Base-by-base conservation (phyloP, 1,140 invertebrate species). In the Phymorhynchus buccinoides region DNA sequence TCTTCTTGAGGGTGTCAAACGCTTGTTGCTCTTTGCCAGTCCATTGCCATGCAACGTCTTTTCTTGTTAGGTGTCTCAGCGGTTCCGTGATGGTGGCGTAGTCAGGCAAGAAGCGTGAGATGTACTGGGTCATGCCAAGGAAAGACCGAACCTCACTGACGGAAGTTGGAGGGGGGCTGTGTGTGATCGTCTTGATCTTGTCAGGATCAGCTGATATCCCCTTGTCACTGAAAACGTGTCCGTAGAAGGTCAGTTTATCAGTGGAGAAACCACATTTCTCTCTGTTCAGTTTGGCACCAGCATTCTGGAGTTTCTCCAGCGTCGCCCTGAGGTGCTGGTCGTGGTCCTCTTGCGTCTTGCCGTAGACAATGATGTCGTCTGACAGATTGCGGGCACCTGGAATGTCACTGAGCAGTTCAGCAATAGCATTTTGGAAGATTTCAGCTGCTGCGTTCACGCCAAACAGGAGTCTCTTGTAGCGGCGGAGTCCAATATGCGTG, bases 221-320 rank as follows among this genome's bases (percentile, higher is more conserved):
- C 35, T 71, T 39, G 52, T 82, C 39, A 56, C 87, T 83, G 52
- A 88, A 88, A 1, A 77, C 39, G 68, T 87, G 83, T 73, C 86
- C 85, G 77, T 82, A 84, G 44, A 87, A 86, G 75, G 86, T 73
- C 2, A 85, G 66, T 41, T 82, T 48, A n/a, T 87, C 80, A 3
- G 81, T 77, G 48, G 75, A 80, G 42, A 87, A 86, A 9, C 83
- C 56, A 32, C 86, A 87, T 84, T 87, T 87, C 18, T 84, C 86
- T 77, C 81, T 86, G 84, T 87, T 87, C 32, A 87, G 83, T 52
- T 84, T 87, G 4, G 56, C 81, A 80, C 84, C 86, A 48, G 39
- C 78, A 14, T 71, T 32, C 30, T 71, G 30, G 35, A 71, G 66
- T 37, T 32, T 66, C n/a, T 66, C n/a, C n/a, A 66, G 62, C n/a